Evolutionary conservation across 2,797 vertebrate species (phyloP), one percentile per base, ranked within the genome.

Genomic region (Ctenopoma kingsleyae): DNA sequence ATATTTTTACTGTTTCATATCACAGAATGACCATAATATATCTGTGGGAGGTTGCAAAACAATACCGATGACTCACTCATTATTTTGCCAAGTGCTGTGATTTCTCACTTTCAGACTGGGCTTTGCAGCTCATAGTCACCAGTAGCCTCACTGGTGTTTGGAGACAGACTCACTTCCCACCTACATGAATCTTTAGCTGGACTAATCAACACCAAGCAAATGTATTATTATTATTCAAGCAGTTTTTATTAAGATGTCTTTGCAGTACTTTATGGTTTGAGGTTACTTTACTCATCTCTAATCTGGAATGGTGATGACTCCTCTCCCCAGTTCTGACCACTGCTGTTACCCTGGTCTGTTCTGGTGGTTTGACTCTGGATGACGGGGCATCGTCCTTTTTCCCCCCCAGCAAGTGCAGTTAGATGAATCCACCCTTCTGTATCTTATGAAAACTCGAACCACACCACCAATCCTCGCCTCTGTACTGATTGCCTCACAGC

Each of bases 401-500:
- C 2, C 11, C 35, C 4, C 66, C 47, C 67, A 27, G 58, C 48
- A 35, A 48, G 30, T 23, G 3, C 6, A 0, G 25, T 32, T 75
- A 5, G 23, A 43, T 51, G 38, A 40, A 54, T 53, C 58, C 19
- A 0, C 44, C 67, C 17, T 17, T 17, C 54, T 51, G 60, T 49
- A n/a, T 67, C 47, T 36, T 12, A 30, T 12, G 40, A 56, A 66
- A 63, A 52, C 70, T 70, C 44, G 54, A 44, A 23, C 23, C 27
- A 19, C 51, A 27, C 44, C 72, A 10, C 43, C 71, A 16, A 6
- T 56, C 43, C 56, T 27, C 8, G 3, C 49, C 72, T 69, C 51
- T 61, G 40, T 6, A 2, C 75, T 74, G 74, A 66, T 62, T 74
- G 67, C 72, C 56, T 74, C 15, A 0, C 76, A 76, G 71, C 17